Evolutionary conservation across 2,797 vertebrate species (phyloP).

Genomic region (Alouatta caraya): DNA sequence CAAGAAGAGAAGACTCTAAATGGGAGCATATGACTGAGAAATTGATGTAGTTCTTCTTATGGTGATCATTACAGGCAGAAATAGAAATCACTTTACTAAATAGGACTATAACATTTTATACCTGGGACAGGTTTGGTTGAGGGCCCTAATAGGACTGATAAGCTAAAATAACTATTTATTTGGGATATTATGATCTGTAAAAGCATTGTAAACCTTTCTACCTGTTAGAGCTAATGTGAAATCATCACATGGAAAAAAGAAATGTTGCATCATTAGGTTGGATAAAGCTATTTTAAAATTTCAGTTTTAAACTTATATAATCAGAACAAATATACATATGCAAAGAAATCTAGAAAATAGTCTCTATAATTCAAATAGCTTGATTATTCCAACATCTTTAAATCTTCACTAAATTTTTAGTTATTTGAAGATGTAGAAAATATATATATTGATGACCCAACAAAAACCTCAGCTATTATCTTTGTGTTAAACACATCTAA

Average conservation of each 20-base stretch:
- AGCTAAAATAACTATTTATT: not conserved
- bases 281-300: not conserved
- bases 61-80: not conserved
- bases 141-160: not conserved
- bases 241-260: not conserved
- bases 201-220: not conserved
- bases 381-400: not conserved
- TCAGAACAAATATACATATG: not conserved
- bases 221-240: not conserved
- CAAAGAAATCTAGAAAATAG: not conserved
- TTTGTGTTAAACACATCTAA: not conserved
- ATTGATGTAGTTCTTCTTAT: not conserved
- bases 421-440: not conserved
- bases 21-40: not conserved
- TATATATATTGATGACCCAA: not conserved
- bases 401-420: not conserved
- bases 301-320: not conserved
- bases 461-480: not conserved
- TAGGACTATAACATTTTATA: not conserved
- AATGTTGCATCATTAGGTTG: not conserved
- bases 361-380: not conserved
- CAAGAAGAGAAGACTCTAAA: not conserved
- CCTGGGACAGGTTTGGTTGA: not conserved
- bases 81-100: not conserved
- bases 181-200: not conserved